Evolutionary conservation across 2,888 invertebrate species (phyloP).

Genomic region (Oligia latruncula): DNA sequence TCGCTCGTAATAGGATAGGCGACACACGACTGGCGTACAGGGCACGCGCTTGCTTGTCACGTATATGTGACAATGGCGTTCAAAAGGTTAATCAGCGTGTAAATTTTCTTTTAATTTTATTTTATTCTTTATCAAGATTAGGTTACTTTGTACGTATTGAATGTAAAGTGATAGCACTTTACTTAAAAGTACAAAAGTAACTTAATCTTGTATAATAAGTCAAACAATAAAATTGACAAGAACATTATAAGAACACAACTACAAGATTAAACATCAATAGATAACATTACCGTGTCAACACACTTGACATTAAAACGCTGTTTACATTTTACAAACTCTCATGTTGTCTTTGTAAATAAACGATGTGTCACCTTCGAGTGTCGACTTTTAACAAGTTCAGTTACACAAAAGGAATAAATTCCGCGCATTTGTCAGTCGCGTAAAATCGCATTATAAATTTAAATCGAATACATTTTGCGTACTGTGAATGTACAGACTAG

Average conservation of each 20-base stretch:
- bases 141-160: no score
- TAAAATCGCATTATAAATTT: constrained; percentile 30
- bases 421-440: neutral
- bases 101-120: no score
- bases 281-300: neutral
- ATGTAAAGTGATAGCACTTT: no score
- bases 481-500: neutral
- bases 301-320: constrained; percentile 23
- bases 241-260: constrained; percentile 3
- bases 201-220: neutral
- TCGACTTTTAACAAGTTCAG: constrained; percentile 18
- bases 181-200: neutral
- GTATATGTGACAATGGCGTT: no score
- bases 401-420: constrained; percentile 14
- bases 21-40: no score
- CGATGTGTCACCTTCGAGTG: constrained; percentile 18
- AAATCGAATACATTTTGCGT: constrained; percentile 5
- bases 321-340: constrained; percentile 24
- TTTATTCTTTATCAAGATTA: no score
- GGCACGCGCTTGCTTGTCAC: no score
- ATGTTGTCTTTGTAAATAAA: constrained; percentile 13
- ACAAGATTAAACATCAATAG: constrained; percentile 21
- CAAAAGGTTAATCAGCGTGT: no score
- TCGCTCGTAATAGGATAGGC: no score
- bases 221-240: constrained; percentile 15